Evolutionary conservation across 2,888 invertebrate genomes (phyloP), one percentile per base, ranked within the genome.

Genomic region (Eilema sororculum): DNA sequence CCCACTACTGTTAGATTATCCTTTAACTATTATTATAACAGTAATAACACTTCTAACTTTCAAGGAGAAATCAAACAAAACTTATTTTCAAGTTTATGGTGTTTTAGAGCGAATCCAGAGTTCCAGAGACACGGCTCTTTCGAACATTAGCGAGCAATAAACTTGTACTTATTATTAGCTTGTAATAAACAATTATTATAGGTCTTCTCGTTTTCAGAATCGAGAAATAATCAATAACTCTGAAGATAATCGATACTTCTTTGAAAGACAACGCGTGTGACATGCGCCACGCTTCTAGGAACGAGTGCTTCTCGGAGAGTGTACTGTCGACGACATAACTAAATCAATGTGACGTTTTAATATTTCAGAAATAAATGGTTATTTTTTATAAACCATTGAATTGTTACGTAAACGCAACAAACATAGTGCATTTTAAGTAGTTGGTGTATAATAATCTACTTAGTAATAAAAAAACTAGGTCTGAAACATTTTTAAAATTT

Each of bases 211-310:
- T 82, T 80, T 79, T 79, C 76, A 74, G 69, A 81, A 73, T 81
- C 78, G 83, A 73, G 79, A 81, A 75, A 82, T 82, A 86, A 88
- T 89, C 87, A 88, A 89, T 89, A 88, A 83, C 83, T 73, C 82
- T 81, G 78, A 78, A 88, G 89, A 92, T 90, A 90, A 92, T 90
- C 86, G 83, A 78, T 81, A 59, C 74, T 92, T 93, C 93, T 80
- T 81, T 83, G 92, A 92, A 93, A 81, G 76, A 75, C 88, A 73
- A 87, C 86, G 90, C 90, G 89, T 91, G 91, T 91, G 84, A 91
- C 91, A 89, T 90, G 91, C 89, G 87, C 89, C 87, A 83, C 78
- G 80, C 82, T 91, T 91, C 91, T 86, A 77, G 86, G 90, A 91
- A 92, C 65, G 76, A 83, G 77, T 79, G 84, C 85, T 84, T 87